A percentile compares a stretch with the other conserved stretches of the same genome.
These are phyloP conservation scores for Aegotheles bennettii DNA, from an alignment of 2,113 vertebrate genomes.

Conservation along the genomic window DNA sequence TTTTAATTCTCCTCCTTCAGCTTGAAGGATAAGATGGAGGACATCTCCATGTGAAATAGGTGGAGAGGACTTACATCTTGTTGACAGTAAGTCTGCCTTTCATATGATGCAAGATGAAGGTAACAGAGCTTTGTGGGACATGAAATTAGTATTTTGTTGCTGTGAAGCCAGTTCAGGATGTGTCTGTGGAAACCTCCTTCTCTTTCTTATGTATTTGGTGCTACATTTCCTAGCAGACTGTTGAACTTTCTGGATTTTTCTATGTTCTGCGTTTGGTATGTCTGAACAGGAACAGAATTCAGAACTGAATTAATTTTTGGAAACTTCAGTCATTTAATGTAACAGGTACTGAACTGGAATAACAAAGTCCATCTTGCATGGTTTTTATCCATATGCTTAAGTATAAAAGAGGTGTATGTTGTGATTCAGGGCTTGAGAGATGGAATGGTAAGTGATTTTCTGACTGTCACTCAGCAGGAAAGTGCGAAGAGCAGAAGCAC, in stretches of 20 bases:
- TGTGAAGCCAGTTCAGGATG: neutral
- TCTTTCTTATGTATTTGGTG: neutral
- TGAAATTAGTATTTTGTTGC: neutral
- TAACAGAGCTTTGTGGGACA: neutral
- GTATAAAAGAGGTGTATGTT: neutral
- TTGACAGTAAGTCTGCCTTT: neutral
- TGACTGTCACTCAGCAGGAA: neutral
- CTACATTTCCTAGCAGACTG: neutral
- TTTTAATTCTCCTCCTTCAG: neutral
- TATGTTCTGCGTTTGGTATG: neutral
- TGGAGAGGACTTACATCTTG: neutral
- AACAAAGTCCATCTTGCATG: accelerated
- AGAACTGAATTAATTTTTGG: neutral
- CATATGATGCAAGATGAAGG: neutral
- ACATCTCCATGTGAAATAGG: neutral
- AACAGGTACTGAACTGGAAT: neutral
- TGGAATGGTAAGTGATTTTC: neutral
- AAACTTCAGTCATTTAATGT: neutral
- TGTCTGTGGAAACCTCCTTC: neutral
- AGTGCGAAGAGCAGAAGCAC: neutral
- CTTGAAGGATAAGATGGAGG: neutral
- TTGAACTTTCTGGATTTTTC: neutral
- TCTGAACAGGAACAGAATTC: neutral
- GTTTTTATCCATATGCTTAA: neutral
- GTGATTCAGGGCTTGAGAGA: neutral